phyloP scores from a whole-genome alignment of 2,797 vertebrate genomes.

The Telmatherina bonti region DNA sequence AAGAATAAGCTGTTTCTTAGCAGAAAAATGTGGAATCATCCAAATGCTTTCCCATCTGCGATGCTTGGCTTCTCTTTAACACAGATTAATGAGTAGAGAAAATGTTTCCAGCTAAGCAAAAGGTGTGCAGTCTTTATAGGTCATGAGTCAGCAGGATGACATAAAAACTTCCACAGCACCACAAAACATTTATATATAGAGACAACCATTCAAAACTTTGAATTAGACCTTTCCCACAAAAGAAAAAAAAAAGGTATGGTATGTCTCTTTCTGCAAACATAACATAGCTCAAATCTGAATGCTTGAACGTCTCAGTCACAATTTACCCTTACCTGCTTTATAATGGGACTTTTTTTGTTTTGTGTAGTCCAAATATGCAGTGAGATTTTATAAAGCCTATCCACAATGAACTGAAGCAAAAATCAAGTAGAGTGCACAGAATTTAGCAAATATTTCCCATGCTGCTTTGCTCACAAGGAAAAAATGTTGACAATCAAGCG shows the following conservation, averaged over 20 bases:
- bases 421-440: too few relatives aligned
- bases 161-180: conserved; percentile 21
- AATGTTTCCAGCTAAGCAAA: conserved; percentile 14
- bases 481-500: too few relatives aligned
- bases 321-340: not conserved
- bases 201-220: conserved; percentile 9
- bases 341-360: not conserved
- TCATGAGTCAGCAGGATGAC: conserved; percentile 26
- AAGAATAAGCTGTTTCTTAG: conserved; percentile 1
- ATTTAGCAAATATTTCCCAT: too few relatives aligned
- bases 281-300: not conserved
- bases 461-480: too few relatives aligned
- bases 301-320: not conserved
- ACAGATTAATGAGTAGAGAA: conserved; percentile 18
- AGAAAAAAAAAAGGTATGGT: too few relatives aligned
- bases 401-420: too few relatives aligned
- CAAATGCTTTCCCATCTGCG: conserved; percentile 1
- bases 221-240: not conserved
- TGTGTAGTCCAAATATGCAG: not conserved
- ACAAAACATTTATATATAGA: not conserved
- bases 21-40: conserved; percentile 1
- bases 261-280: too few relatives aligned
- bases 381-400: not conserved
- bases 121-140: conserved; percentile 17
- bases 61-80: conserved; percentile 6